These are phyloP conservation scores for Pituophis catenifer DNA, from an alignment of 2,113 vertebrate genomes.

Conservation along the genomic window DNA sequence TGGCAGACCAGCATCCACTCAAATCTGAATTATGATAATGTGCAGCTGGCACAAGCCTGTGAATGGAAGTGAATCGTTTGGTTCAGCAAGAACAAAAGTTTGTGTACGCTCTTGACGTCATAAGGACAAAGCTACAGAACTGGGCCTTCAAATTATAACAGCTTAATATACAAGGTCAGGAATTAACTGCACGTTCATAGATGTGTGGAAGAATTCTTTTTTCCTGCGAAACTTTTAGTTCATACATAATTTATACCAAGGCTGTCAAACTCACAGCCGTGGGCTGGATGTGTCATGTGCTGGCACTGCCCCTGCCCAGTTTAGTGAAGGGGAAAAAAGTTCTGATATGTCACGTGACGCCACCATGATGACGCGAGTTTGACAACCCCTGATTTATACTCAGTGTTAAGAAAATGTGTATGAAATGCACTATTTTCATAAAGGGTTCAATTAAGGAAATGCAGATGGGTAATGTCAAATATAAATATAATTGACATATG, in stretches of 20 bases:
- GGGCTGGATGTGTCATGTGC: no score
- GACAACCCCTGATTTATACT: neutral
- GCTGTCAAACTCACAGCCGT: no score
- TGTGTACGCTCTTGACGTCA: conserved; percentile 3
- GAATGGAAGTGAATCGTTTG: conserved; percentile 55
- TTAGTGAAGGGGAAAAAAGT: no score
- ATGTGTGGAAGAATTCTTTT: conserved; percentile 66
- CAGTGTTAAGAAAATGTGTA: conserved; percentile 68
- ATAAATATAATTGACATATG: conserved; percentile 47
- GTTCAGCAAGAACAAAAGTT: conserved; percentile 53
- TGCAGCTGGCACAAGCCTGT: conserved; percentile 51
- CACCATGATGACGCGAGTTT: no score
- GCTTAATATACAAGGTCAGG: conserved; percentile 66
- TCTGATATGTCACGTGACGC: no score
- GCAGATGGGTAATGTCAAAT: conserved; percentile 48
- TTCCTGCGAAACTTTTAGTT: neutral
- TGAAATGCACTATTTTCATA: conserved; percentile 66
- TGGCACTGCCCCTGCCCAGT: no score
- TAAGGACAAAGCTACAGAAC: neutral
- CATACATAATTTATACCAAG: neutral
- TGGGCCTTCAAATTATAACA: conserved; percentile 52
- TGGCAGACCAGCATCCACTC: conserved; percentile 23
- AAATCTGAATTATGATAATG: conserved; percentile 47
- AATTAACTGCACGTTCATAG: conserved; percentile 60
- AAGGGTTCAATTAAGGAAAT: conserved; percentile 57